A percentile compares a stretch with the other conserved stretches of the same genome.
Conservation (phyloP, 2,888 invertebrate species). For the Nomada ruficornis region DNA sequence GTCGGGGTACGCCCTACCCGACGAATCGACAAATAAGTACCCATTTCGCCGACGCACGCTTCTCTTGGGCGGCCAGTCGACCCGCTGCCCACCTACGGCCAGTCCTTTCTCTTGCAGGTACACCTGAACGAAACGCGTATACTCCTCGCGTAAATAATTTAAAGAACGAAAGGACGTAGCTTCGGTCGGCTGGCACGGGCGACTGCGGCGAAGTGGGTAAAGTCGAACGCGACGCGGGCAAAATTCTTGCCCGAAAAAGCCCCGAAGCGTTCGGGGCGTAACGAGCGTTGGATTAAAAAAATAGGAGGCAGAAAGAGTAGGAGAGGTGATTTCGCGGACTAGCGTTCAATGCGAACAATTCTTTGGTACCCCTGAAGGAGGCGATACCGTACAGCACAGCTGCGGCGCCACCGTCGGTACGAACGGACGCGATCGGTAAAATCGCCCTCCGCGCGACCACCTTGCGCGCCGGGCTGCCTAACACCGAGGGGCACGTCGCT, state of each 20-base stretch:
- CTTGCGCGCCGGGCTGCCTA: too few relatives aligned
- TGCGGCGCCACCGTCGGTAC: not conserved
- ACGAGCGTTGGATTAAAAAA: not conserved
- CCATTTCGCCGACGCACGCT: not conserved
- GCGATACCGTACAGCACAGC: conserved; percentile 5
- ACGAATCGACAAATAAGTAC: conserved; percentile 36
- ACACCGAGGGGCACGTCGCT: too few relatives aligned
- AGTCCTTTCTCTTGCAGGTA: not conserved
- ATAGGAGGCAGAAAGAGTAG: not conserved
- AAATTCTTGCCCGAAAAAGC: not conserved
- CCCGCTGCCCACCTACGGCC: conserved; percentile 27
- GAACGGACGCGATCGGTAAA: conserved; percentile 18
- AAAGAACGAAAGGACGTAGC: not conserved
- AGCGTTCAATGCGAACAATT: not conserved
- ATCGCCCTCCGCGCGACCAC: not conserved
- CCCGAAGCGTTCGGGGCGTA: not conserved
- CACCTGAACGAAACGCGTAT: not conserved
- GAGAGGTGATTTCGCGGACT: not conserved
- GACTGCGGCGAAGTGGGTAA: conserved; percentile 4
- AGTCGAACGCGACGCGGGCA: not conserved
- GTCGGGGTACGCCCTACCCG: not conserved
- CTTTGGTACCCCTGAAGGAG: not conserved
- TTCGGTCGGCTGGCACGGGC: too few relatives aligned
- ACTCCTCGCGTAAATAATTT: not conserved
- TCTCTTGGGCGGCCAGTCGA: conserved; percentile 57